Base-by-base conservation (phyloP, 2,113 vertebrate species). In the Lepidothrix coronata region DNA sequence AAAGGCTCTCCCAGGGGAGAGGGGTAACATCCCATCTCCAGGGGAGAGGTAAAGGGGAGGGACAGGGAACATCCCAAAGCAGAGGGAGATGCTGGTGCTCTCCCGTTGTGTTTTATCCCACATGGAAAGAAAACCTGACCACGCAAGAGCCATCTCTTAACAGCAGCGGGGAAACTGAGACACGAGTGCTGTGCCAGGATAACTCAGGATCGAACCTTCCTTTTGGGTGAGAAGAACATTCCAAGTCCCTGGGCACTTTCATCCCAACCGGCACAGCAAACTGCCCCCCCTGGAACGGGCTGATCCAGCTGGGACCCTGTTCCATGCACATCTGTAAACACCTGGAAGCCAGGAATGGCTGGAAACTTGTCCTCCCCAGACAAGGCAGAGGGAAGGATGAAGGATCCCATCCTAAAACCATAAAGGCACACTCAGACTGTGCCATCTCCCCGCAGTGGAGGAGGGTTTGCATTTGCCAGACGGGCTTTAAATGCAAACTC, bases 121-220 rank as follows among this genome's bases (percentile, higher is more conserved):
- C 24, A 1, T 2, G 14, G 65, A 57, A 57, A 5, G 1, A 23
- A 77, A 82, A 25, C 0, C 3, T 1, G 43, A 33, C 61, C 52
- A 0, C 3, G 25, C 23, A 51, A 37, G 28, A 62, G 31, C 4
- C 1, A 27, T 15, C 9, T 33, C 61, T 3, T 5, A 25, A 23
- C 8, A 39, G 71, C 68, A 78, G 57, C 20, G 16, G 90, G 85
- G 94, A 92, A 96, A 95, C 79, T 8, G 71, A 95, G 92, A 37
- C 82, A 61, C 46, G 43, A 46, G 37, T 0, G 58, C 48, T 48
- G 31, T 17, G 46, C 33, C 33, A 41, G 46, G 49, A 20, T 13
- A 51, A 75, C 0, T 2, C 19, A 9, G 28, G 21, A 62, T 25
- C 27, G 30, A 51, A 67, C 23, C 19, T 30, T 44, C 21, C 33